phyloP scores from a whole-genome alignment of 2,113 vertebrate genomes.

The Myrmophylax atrothorax region DNA sequence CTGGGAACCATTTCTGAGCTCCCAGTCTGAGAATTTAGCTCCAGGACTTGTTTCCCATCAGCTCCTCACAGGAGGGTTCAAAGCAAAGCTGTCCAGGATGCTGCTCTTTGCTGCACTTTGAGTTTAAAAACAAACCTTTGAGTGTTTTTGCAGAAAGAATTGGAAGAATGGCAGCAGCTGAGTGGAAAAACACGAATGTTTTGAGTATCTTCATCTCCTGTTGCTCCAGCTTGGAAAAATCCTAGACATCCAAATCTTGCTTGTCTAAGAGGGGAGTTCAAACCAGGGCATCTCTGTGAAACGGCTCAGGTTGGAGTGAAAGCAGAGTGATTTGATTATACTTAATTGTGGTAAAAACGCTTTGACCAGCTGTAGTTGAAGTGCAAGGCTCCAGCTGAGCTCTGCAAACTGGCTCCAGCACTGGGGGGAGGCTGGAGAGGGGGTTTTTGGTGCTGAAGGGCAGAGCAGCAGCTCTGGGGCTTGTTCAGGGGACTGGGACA shows the following conservation, averaged over 20 bases:
- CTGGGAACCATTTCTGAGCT: background rate
- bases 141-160: background rate
- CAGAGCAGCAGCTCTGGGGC: background rate
- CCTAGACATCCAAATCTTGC: background rate
- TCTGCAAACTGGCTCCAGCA: background rate
- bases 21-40: background rate
- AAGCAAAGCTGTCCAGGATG: background rate
- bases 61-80: background rate
- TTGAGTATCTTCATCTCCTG: background rate
- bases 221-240: background rate
- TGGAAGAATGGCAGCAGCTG: constrained; percentile 28
- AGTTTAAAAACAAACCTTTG: background rate
- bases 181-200: constrained; percentile 10
- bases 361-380: background rate
- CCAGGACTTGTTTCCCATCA: background rate
- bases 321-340: background rate
- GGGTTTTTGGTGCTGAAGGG: background rate
- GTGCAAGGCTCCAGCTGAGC: background rate
- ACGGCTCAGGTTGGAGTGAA: background rate
- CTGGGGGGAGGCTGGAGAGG: background rate
- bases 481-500: background rate
- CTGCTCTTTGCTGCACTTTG: background rate
- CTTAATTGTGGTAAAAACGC: background rate
- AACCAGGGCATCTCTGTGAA: background rate
- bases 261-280: background rate